Conservation (phyloP, 23 tunicate species). For the Ascidia mentula region DNA sequence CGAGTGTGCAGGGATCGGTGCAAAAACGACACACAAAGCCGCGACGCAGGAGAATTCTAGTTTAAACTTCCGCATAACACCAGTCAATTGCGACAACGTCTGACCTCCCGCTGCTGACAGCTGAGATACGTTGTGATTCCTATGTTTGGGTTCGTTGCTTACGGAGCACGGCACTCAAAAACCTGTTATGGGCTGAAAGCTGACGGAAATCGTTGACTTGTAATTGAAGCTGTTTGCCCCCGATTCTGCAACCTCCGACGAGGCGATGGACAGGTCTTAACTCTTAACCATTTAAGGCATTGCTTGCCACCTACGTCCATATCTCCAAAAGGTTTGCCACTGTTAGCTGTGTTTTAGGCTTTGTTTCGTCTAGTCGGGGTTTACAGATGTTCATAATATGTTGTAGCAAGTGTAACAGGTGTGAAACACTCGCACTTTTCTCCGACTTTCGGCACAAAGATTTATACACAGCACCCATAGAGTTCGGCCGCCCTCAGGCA, state of each 20-base stretch:
- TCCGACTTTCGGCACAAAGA: no score
- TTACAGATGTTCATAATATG: no score
- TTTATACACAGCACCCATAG: no score
- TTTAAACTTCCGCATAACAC: not conserved
- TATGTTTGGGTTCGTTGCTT: conserved; percentile 5
- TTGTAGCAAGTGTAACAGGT: no score
- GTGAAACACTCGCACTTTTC: no score
- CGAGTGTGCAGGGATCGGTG: no score
- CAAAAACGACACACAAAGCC: not conserved
- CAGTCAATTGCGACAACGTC: conserved; percentile 3
- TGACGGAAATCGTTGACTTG: conserved; percentile 10
- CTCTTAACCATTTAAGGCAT: not conserved
- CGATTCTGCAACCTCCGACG: not conserved
- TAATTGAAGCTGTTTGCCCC: conserved; percentile 4
- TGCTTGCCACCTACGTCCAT: no score
- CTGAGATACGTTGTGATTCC: not conserved
- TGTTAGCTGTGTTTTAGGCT: no score
- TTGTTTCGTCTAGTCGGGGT: no score
- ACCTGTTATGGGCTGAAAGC: conserved; percentile 2
- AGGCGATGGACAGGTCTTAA: not conserved
- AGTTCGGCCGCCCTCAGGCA: not conserved
- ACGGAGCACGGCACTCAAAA: not conserved
- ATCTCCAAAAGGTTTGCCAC: no score
- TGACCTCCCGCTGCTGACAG: not conserved
- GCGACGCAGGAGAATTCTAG: not conserved